Percentiles rank a stretch among this genome's conserved stretches.
These are phyloP conservation scores for Axis porcinus DNA, from an alignment of 2,113 vertebrate genomes.

Conservation along the genomic window DNA sequence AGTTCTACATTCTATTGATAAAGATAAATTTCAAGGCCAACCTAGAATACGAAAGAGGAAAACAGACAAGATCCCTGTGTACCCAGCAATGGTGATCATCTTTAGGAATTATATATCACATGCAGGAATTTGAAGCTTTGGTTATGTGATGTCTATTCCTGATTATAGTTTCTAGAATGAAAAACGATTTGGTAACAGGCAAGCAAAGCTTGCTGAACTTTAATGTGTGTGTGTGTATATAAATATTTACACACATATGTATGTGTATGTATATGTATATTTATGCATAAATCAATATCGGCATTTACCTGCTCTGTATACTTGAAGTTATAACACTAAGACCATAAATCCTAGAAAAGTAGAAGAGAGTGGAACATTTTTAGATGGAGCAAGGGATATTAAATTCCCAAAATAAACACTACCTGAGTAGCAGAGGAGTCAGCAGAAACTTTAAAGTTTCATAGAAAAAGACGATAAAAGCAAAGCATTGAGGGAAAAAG, in stretches of 20 bases:
- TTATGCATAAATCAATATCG: background rate
- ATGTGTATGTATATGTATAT: background rate
- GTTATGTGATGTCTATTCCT: background rate
- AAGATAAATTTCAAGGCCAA: background rate
- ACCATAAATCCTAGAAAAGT: background rate
- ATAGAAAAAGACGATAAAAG: slow-evolving; percentile 41
- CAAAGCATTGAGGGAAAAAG: background rate
- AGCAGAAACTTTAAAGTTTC: slow-evolving; percentile 61
- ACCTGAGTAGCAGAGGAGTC: slow-evolving; percentile 26
- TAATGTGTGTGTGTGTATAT: background rate
- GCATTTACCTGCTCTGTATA: background rate
- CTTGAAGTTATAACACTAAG: slow-evolving; percentile 18
- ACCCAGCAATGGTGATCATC: background rate
- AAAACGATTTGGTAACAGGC: background rate
- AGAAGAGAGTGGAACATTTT: slow-evolving; percentile 15
- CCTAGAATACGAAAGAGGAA: background rate
- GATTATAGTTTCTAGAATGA: background rate
- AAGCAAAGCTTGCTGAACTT: background rate
- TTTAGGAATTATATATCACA: background rate
- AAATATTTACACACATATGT: background rate
- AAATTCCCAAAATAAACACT: slow-evolving; percentile 48
- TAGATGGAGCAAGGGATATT: slow-evolving; percentile 32
- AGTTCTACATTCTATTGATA: background rate
- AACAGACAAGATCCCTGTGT: background rate
- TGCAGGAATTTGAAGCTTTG: background rate